Conservation (phyloP, 1,140 invertebrate genomes). For the Sinella curviseta region DNA sequence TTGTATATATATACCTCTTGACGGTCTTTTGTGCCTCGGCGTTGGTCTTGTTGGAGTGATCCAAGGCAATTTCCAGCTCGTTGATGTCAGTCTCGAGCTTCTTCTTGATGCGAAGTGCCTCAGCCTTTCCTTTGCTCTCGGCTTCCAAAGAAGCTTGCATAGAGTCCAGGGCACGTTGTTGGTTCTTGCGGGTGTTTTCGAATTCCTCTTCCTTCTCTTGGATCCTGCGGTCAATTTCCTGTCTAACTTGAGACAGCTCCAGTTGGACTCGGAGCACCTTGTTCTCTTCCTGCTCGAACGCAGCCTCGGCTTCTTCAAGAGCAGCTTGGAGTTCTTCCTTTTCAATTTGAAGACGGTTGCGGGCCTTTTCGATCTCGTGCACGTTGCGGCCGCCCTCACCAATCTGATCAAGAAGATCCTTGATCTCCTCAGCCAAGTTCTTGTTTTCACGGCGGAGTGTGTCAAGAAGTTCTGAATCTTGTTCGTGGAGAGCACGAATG, state of each 20-base stretch:
- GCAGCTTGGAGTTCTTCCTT: slow-evolving; percentile 98
- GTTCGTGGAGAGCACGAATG: slow-evolving; percentile 81
- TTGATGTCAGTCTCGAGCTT: slow-evolving; percentile 99
- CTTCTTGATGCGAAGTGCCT: slow-evolving; percentile 99
- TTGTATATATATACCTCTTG: slow-evolving; percentile 83
- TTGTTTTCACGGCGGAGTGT: slow-evolving; percentile 98
- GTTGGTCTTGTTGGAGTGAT: slow-evolving; percentile 96
- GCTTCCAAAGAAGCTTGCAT: slow-evolving; percentile 98
- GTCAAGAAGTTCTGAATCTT: slow-evolving; percentile 94
- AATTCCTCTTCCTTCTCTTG: slow-evolving; percentile 99
- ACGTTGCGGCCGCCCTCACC: slow-evolving; percentile 97
- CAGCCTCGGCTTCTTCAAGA: slow-evolving; percentile 96
- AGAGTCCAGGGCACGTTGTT: slow-evolving; percentile 96
- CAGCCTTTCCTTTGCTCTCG: slow-evolving; percentile 97
- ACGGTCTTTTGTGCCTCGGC: slow-evolving; percentile 98
- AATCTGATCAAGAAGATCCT: slow-evolving; percentile 96
- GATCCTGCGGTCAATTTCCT: slow-evolving; percentile 97
- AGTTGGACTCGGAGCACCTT: slow-evolving; percentile 94
- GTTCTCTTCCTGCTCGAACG: slow-evolving; percentile 97
- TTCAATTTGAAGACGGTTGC: slow-evolving; percentile 95
- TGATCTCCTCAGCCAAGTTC: slow-evolving; percentile 96
- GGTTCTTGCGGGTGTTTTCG: slow-evolving; percentile 98
- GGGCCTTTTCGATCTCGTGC: slow-evolving; percentile 96
- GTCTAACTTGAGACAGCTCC: slow-evolving; percentile 92
- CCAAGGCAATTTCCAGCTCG: slow-evolving; percentile 96